Evolutionary conservation across 2,113 vertebrate species (phyloP).

Genomic region (Laticauda laticaudata): DNA sequence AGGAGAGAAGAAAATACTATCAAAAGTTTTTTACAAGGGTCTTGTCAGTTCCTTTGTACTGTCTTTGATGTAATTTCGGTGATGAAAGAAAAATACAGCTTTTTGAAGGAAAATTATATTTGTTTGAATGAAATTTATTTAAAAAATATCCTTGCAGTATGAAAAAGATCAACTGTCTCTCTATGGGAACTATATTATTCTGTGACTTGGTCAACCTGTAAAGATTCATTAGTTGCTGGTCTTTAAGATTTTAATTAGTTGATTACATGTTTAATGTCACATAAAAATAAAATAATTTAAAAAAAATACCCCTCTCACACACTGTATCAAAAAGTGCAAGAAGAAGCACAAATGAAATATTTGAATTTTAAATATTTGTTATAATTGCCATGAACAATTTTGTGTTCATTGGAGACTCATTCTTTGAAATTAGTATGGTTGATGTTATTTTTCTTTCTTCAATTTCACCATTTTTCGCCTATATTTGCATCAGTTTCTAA

Average conservation of each 20-base stretch:
- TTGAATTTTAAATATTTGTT: background rate
- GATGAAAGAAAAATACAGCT: background rate
- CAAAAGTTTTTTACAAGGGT: background rate
- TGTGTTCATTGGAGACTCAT: background rate
- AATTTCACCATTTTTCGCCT: background rate
- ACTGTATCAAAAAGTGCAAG: background rate
- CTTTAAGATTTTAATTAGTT: background rate
- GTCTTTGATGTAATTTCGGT: background rate
- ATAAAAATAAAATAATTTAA: background rate
- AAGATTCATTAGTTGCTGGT: background rate
- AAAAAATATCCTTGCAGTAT: background rate
- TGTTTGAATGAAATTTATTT: background rate
- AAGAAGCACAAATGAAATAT: background rate
- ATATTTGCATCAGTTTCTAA: background rate
- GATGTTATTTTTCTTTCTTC: background rate
- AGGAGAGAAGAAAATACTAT: background rate
- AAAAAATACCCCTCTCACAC: background rate
- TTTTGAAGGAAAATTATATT: background rate
- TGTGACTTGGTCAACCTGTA: background rate
- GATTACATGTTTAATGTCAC: background rate
- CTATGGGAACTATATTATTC: background rate
- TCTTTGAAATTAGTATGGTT: background rate
- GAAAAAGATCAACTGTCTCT: background rate
- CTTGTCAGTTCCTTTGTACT: background rate
- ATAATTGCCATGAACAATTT: background rate